Evolutionary conservation across 2,113 vertebrate genomes (phyloP), one percentile per base, ranked within the genome.

Genomic region (Ailurus styani): DNA sequence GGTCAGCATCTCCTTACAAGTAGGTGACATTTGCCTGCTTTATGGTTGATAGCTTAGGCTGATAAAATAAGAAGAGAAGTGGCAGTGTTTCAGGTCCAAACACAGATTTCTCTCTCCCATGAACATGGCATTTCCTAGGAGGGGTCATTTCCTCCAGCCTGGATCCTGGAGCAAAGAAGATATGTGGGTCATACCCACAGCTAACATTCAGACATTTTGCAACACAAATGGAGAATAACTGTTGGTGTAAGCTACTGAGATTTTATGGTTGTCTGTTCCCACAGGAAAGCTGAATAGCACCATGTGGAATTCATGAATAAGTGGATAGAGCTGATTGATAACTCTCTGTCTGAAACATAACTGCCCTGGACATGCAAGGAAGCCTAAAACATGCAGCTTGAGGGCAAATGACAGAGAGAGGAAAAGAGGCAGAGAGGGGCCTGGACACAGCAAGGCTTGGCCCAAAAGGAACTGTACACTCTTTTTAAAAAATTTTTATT

Each of bases 361-460:
- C 29, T 52, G 2, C 29, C 29, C 15, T 62, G 14, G 42, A 50
- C n/a, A 5, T 52, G 29, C 31, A 23, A 66, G 21, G 40, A 50
- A 47, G 31, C 17, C 14, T 57, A 10, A 34, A 27, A 31, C 23
- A 37, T 6, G 11, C 20, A 57, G 11, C 15, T 25, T 2, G 15
- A 29, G 7, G 34, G 2, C 18, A 17, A 31, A 40, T 62, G 8
- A n/a, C 17, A 34, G 1, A 6, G 12, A n/a, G 40, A 14, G 20
- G 12, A 68, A 27, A 17, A 27, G 60, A 40, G 47, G 31, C 5
- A n/a, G 47, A 5, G 29, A 60, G 13, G 12, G 18, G 8, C 15
- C 8, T 37, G 34, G 34, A 31, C 7, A 27, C 37, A 40, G 25
- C 0, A 17, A 10, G 10, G 20, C 9, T 31, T 25, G 10, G 2